Percentiles rank a stretch among this genome's conserved stretches.
These are phyloP conservation scores for Martes martes DNA, from an alignment of 2,113 vertebrate genomes.

Conservation along the genomic window DNA sequence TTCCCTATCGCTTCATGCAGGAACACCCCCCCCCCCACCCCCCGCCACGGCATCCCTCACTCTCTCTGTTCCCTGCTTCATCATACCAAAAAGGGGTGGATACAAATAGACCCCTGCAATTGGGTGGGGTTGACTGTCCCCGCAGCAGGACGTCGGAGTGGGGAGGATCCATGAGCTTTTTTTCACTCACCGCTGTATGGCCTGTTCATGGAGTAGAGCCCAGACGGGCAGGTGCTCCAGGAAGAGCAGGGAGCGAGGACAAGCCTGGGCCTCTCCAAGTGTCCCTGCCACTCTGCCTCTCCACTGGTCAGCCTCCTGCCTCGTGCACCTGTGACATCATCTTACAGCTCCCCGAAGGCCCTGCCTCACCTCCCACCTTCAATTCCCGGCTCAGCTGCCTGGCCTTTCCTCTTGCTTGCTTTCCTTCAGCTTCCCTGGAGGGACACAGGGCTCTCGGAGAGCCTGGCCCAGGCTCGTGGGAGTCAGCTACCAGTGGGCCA, in stretches of 20 bases:
- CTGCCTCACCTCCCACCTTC: not conserved
- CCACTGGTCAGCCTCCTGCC: too few species aligned
- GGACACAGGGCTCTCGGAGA: not conserved
- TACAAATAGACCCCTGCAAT: fast-evolving
- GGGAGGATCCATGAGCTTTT: not conserved
- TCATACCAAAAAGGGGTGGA: not conserved
- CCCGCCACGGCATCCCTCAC: not conserved
- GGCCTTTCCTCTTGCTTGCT: not conserved
- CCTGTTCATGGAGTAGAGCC: not conserved
- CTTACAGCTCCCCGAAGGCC: not conserved
- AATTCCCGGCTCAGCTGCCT: not conserved
- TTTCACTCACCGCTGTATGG: not conserved
- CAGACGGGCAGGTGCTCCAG: not conserved
- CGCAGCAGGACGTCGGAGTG: fast-evolving
- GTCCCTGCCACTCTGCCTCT: not conserved
- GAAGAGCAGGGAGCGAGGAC: not conserved
- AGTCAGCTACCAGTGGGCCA: not conserved
- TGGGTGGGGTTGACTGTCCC: not conserved
- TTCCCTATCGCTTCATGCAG: not conserved
- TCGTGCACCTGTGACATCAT: not conserved
- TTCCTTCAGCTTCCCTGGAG: not conserved
- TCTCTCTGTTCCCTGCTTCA: not conserved
- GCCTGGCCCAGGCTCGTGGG: not conserved
- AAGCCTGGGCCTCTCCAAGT: not conserved
- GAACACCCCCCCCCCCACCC: too few species aligned